Evolutionary conservation across 2,888 invertebrate genomes (phyloP).

Genomic region (Pristionchus mayeri): DNA sequence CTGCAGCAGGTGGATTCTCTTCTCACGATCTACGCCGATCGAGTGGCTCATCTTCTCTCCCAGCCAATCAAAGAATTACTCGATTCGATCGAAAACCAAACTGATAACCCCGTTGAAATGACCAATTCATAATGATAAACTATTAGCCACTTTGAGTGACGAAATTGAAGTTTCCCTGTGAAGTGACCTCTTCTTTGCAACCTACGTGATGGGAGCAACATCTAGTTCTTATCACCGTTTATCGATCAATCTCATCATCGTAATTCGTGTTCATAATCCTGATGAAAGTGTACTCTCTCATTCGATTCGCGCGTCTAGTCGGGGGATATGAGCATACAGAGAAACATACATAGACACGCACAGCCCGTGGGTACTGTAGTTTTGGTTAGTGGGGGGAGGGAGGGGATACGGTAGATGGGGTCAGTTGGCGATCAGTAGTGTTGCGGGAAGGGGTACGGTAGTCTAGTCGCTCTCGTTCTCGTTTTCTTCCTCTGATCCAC

Average conservation of each 20-base stretch:
- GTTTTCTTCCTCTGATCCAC: slow-evolving; percentile 46
- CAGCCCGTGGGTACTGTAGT: slow-evolving; percentile 38
- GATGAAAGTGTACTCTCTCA: too few species aligned
- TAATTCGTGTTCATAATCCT: neutral
- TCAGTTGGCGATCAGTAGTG: slow-evolving; percentile 22
- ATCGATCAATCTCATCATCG: slow-evolving; percentile 18
- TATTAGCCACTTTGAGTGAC: too few species aligned
- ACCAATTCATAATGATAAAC: too few species aligned
- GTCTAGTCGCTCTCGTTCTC: slow-evolving; percentile 43
- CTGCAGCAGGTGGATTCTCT: slow-evolving; percentile 16
- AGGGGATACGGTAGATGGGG: neutral
- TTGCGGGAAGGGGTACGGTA: neutral
- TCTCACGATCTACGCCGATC: neutral
- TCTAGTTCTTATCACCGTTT: slow-evolving; percentile 4
- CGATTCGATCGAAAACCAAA: too few species aligned
- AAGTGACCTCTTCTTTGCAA: too few species aligned
- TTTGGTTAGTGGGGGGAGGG: neutral
- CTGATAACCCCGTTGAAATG: too few species aligned
- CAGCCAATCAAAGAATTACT: neutral
- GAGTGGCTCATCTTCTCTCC: slow-evolving; percentile 9
- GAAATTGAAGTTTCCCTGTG: too few species aligned
- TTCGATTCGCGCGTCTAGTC: too few species aligned
- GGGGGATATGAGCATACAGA: neutral
- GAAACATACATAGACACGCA: slow-evolving; percentile 5
- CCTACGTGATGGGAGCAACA: too few species aligned